phyloP scores from a whole-genome alignment of 2,113 vertebrate genomes.

The Phocoena sinus region DNA sequence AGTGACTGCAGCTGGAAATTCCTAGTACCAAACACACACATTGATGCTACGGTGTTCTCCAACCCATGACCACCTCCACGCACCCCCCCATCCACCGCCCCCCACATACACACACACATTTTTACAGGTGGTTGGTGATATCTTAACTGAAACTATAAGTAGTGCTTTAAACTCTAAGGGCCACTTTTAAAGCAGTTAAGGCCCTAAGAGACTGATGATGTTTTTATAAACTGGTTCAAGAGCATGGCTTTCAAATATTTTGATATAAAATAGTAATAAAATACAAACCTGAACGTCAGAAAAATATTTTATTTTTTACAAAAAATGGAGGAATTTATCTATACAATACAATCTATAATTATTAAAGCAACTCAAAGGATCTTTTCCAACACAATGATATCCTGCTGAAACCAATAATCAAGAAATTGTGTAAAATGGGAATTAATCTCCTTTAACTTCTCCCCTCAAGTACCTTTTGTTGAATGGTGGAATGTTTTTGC shows the following conservation, averaged over 20 bases:
- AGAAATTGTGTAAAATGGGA: neutral
- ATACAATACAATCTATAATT: neutral
- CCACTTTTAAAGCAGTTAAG: conserved; percentile 23
- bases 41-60: neutral
- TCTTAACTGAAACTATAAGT: neutral
- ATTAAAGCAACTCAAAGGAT: neutral
- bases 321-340: neutral
- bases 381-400: neutral
- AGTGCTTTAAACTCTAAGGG: neutral
- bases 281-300: neutral
- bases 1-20: neutral
- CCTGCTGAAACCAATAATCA: neutral
- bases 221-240: neutral
- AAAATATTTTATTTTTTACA: neutral
- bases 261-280: conserved; percentile 12
- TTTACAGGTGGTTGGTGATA: neutral
- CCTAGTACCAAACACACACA: neutral
- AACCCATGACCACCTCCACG: neutral
- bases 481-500: conserved; percentile 97
- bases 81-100: too few relatives aligned
- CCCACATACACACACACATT: neutral
- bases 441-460: neutral
- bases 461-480: conserved; percentile 90
- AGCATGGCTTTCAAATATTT: conserved; percentile 21
- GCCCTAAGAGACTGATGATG: neutral